phyloP scores from a whole-genome alignment of 2,113 vertebrate species.

The Hepsetus odoe region DNA sequence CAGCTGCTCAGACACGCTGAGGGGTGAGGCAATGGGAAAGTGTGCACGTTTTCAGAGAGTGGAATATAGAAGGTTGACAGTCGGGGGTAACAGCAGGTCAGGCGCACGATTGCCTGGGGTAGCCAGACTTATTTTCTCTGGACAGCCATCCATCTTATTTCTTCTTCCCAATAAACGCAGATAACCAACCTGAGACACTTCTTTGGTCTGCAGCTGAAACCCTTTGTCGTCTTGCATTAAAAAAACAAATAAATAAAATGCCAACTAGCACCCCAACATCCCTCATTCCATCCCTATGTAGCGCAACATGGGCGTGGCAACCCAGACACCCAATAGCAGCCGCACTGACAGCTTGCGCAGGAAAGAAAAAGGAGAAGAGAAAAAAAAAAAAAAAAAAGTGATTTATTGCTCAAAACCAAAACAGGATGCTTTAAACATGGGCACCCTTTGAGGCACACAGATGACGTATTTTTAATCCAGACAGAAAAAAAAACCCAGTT shows the following conservation, averaged over 20 bases:
- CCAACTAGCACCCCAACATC: background rate
- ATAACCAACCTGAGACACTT: too few species aligned
- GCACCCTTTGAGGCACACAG: background rate
- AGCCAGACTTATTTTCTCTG: too few species aligned
- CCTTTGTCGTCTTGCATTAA: background rate
- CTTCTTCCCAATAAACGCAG: too few species aligned
- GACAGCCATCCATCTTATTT: too few species aligned
- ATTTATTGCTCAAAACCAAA: background rate
- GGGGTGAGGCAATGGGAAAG: background rate
- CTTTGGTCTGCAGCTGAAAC: too few species aligned
- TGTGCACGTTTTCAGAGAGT: background rate
- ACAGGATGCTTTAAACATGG: background rate
- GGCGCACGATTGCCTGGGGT: too few species aligned
- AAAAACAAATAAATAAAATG: too few species aligned
- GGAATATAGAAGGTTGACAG: background rate
- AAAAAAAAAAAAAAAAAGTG: background rate
- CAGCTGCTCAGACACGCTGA: conserved; percentile 59
- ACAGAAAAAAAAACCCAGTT: background rate
- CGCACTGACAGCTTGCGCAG: background rate
- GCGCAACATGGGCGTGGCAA: background rate
- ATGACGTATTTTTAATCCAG: conserved; percentile 4
- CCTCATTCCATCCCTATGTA: background rate
- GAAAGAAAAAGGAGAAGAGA: background rate
- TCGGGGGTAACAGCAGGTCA: conserved; percentile 30
- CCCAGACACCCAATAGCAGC: background rate